Percentiles rank a stretch among this genome's conserved stretches.
These are phyloP conservation scores for Protaetia brevitarsis DNA, from an alignment of 1,140 invertebrate genomes.

Conservation along the genomic window DNA sequence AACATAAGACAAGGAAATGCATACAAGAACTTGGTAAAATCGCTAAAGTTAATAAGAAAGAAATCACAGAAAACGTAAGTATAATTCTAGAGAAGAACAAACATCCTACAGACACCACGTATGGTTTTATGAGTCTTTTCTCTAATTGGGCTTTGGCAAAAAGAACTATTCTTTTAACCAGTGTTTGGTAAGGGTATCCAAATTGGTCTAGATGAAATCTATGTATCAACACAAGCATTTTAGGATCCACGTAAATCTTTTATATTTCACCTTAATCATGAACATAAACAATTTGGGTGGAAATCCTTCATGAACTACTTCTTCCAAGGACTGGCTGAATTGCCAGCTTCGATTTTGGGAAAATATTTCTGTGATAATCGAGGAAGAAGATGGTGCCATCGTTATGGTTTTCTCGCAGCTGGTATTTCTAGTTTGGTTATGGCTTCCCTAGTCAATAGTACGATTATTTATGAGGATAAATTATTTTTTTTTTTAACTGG, in stretches of 20 bases:
- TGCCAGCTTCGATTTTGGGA: slow-evolving; percentile 55
- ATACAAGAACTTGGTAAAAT: slow-evolving; percentile 58
- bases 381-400: slow-evolving; percentile 32
- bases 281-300: slow-evolving; percentile 62
- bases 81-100: slow-evolving; percentile 41
- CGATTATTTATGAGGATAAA: too few species aligned
- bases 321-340: slow-evolving; percentile 59
- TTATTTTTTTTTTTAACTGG: too few species aligned
- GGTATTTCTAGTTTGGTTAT: slow-evolving; percentile 11
- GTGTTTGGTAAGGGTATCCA: slow-evolving; percentile 53
- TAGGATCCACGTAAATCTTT: slow-evolving; percentile 28
- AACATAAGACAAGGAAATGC: slow-evolving; percentile 56
- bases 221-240: background rate
- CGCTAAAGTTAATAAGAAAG: slow-evolving; percentile 60
- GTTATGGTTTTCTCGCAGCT: slow-evolving; percentile 25
- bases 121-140: slow-evolving; percentile 58
- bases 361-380: slow-evolving; percentile 37
- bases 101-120: slow-evolving; percentile 45
- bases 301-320: slow-evolving; percentile 70
- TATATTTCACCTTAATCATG: slow-evolving; percentile 60
- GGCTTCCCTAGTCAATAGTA: slow-evolving; percentile 24
- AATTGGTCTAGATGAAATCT: background rate
- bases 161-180: slow-evolving; percentile 56
- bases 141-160: slow-evolving; percentile 54
- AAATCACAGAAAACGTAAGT: slow-evolving; percentile 49